Evolutionary conservation across 2,888 invertebrate species (phyloP).

Genomic region (Lasioglossum pauxillum): DNA sequence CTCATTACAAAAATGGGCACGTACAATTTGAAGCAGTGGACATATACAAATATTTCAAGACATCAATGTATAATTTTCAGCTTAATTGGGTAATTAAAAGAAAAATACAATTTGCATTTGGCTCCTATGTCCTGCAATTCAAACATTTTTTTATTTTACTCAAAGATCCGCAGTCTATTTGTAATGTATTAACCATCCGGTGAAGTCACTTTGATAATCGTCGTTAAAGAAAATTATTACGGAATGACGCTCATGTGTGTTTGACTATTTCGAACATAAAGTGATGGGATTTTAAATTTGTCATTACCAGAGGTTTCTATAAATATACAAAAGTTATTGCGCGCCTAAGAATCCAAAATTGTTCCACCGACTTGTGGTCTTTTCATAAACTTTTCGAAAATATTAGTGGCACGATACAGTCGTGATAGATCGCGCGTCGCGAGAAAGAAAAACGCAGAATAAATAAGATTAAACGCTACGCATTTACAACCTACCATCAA

Average conservation of each 20-base stretch:
- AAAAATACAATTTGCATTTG: too few species aligned
- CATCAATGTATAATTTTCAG: too few species aligned
- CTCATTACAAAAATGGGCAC: too few species aligned
- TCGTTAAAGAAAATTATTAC: too few species aligned
- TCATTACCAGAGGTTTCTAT: background rate
- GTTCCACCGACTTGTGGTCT: background rate
- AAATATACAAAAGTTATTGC: background rate
- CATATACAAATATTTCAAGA: too few species aligned
- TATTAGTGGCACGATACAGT: slow-evolving; percentile 3
- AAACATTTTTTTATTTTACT: too few species aligned
- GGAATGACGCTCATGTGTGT: background rate
- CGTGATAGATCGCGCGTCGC: slow-evolving; percentile 29
- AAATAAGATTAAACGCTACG: slow-evolving; percentile 51
- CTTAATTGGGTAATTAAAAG: too few species aligned
- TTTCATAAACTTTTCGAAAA: background rate
- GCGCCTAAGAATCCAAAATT: background rate
- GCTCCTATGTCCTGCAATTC: too few species aligned
- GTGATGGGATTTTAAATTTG: background rate
- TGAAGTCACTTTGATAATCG: background rate
- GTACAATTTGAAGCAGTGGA: too few species aligned
- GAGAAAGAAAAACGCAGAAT: slow-evolving; percentile 23
- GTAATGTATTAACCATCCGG: background rate
- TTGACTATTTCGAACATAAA: background rate
- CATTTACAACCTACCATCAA: slow-evolving; percentile 31
- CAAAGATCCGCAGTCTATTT: too few species aligned